Conservation (phyloP, 2,888 invertebrate genomes). For the Tortrix viridana region DNA sequence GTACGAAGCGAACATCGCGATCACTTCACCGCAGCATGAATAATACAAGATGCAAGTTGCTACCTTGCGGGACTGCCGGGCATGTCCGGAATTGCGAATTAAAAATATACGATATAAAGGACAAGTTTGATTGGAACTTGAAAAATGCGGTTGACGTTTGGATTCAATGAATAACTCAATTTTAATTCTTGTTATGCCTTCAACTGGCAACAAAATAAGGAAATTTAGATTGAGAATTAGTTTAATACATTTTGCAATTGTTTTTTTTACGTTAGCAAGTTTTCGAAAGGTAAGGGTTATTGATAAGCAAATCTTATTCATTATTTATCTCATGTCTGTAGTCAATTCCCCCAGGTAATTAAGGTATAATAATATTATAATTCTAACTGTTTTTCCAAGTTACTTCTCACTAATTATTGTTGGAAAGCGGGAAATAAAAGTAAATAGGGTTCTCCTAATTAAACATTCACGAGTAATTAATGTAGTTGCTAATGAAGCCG, state of each 20-base stretch:
- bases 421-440: conserved; percentile 48
- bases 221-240: neutral
- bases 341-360: no score
- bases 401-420: neutral
- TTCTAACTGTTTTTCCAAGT: no score
- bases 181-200: no score
- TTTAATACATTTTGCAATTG: neutral
- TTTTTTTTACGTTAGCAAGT: no score
- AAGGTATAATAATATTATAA: no score
- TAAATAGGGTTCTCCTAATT: conserved; percentile 65
- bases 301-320: no score
- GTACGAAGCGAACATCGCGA: conserved; percentile 50
- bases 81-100: conserved; percentile 39
- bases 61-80: conserved; percentile 41
- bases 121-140: conserved; percentile 35
- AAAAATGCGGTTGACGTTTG: conserved; percentile 38
- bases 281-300: no score
- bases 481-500: conserved; percentile 74
- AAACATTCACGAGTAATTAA: conserved; percentile 75
- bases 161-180: conserved; percentile 37
- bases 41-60: conserved; percentile 59
- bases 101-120: conserved; percentile 32
- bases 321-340: no score
- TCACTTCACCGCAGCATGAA: conserved; percentile 56
- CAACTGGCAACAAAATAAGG: neutral